Conservation (phyloP, 2,888 invertebrate genomes). For the Microchrysa polita region DNA sequence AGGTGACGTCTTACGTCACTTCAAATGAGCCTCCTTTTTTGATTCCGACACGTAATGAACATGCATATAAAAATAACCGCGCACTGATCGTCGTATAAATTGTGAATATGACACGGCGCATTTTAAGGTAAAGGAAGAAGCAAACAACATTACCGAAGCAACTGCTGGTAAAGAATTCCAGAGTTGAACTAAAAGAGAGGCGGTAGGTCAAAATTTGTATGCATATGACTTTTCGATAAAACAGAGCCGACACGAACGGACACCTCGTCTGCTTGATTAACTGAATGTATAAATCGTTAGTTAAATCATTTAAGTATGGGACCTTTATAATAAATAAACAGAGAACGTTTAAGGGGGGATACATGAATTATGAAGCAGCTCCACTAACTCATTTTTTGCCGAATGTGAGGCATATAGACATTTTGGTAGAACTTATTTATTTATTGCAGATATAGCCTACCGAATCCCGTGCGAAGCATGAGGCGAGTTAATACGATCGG, state of each 20-base stretch:
- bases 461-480: too few relatives aligned
- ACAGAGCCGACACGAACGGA: conserved; percentile 44
- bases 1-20: conserved; percentile 49
- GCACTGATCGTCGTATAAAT: not conserved
- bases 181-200: conserved; percentile 18
- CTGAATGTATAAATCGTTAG: conserved; percentile 50
- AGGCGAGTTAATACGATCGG: too few relatives aligned
- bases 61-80: too few relatives aligned
- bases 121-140: not conserved
- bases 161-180: not conserved
- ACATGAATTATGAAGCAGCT: too few relatives aligned
- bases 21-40: conserved; percentile 29
- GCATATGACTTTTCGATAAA: conserved; percentile 36
- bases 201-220: conserved; percentile 38
- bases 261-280: conserved; percentile 49
- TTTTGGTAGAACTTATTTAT: too few relatives aligned
- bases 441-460: too few relatives aligned
- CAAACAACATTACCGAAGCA: not conserved
- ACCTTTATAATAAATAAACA: conserved; percentile 30
- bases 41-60: not conserved
- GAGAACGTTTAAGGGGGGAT: conserved; percentile 27
- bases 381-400: too few relatives aligned
- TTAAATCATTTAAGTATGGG: conserved; percentile 46
- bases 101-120: not conserved
- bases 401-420: too few relatives aligned